Percentiles rank a stretch among this genome's conserved stretches.
Conservation (phyloP, 2,797 vertebrate species). For the Nothura maculosa region DNA sequence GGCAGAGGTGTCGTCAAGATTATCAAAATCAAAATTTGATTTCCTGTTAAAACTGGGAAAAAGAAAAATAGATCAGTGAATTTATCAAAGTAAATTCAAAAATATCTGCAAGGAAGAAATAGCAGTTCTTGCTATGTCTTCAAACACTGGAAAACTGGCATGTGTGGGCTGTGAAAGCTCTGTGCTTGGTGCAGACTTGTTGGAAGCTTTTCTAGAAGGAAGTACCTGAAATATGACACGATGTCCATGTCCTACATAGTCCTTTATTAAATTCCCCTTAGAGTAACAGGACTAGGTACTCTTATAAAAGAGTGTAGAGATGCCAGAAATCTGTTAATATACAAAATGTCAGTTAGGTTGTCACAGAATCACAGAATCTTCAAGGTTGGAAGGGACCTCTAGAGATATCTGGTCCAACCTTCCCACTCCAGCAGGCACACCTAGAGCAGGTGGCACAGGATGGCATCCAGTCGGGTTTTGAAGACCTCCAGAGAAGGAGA, state of each 20-base stretch:
- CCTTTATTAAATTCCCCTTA: neutral
- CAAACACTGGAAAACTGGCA: neutral
- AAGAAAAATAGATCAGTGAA: neutral
- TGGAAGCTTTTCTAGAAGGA: slow-evolving; percentile 54
- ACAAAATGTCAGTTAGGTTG: neutral
- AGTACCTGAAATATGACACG: slow-evolving; percentile 38
- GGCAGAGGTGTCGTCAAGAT: neutral
- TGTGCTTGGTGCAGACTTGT: neutral
- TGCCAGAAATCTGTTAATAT: neutral
- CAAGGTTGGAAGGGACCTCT: no score
- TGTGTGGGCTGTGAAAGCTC: neutral
- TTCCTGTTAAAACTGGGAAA: neutral
- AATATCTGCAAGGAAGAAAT: neutral
- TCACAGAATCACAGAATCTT: no score
- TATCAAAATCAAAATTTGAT: neutral
- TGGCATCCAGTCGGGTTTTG: no score
- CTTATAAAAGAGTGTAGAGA: neutral
- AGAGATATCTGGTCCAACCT: no score
- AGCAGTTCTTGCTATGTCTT: neutral
- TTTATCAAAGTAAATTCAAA: neutral
- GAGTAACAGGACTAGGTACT: neutral
- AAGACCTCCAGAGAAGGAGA: no score
- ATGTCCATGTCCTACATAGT: slow-evolving; percentile 57
- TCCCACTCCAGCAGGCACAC: no score
- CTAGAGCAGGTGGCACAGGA: no score